These are phyloP conservation scores for Apis cerana DNA, from an alignment of 1,140 invertebrate genomes.

Conservation along the genomic window DNA sequence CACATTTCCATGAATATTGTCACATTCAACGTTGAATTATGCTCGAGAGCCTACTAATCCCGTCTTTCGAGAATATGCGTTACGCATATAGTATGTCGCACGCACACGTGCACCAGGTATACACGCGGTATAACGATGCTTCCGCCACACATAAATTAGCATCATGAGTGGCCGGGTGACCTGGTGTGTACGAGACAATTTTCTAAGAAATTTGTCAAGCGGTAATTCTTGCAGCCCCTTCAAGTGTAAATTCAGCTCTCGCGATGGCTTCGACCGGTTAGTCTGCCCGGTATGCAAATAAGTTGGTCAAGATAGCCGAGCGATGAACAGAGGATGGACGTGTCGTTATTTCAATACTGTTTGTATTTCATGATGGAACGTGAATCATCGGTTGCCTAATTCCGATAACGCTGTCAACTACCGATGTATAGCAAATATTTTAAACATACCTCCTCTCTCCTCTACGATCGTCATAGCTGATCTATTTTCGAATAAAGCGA, in stretches of 20 bases:
- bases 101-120: background rate
- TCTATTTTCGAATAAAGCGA: no score
- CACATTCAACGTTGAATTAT: no score
- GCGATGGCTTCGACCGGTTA: background rate
- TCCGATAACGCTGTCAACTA: conserved; percentile 20
- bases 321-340: background rate
- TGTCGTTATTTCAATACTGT: conserved; percentile 37
- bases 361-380: conserved; percentile 25
- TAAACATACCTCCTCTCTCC: conserved; percentile 1
- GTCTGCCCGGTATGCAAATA: conserved; percentile 25
- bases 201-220: conserved; percentile 48
- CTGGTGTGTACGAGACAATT: conserved; percentile 26
- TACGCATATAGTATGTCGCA: background rate
- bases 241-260: conserved; percentile 36
- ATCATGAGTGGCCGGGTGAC: conserved; percentile 1
- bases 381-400: conserved; percentile 48
- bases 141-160: conserved; percentile 45
- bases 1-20: no score
- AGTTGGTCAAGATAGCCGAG: conserved; percentile 23
- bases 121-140: background rate
- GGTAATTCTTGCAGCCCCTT: conserved; percentile 22
- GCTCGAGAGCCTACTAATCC: no score
- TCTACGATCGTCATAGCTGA: no score
- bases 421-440: conserved; percentile 5
- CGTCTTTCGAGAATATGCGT: no score